Evolutionary conservation across 2,888 invertebrate genomes (phyloP), one percentile per base, ranked within the genome.

Genomic region (Dione vanillae): DNA sequence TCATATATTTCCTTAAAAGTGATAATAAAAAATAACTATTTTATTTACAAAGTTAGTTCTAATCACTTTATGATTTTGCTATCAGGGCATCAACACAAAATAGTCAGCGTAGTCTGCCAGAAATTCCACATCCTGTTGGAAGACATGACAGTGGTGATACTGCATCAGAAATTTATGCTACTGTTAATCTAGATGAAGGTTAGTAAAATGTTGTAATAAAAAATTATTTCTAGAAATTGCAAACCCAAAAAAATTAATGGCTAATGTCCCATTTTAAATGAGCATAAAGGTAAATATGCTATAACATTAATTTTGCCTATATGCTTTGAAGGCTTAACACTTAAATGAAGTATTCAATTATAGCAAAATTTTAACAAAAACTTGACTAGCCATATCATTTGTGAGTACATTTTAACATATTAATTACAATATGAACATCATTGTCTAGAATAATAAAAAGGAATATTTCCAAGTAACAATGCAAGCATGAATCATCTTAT

Each of bases 141-240:
- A 95, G 95, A 79, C 94, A 93, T 74, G 94, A 94, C 78, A 90
- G 92, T 74, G 95, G 96, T 3, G 97, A 97, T 86, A 97, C 96
- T 61, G 95, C 96, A 10, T 97, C 97, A 0, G 97, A 97, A 83
- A 94, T 97, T 74, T 97, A 97, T 85, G 97, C 97, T 47, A 97
- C 97, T 8, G 97, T 97, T 16, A 96, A 95, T 78, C 83, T 93
- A 73, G 90, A 92, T 80, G 89, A 89, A 85, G 90, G 94, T 93
- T 86, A 65, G 54, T 71, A 12, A 43, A 14, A 35, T 27, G 20
- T 52, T 9, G n/a, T 27, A 2, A 14, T 16, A 7, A 9, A 16
- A 47, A 45, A n/a, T 5, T 16, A 16, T 16, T 47, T 16, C 7
- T 47, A 7, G 16, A 16, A 6, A 16, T 8, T 8, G 7, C 9